Conservation (phyloP, 2,888 invertebrate genomes). For the Atherix ibis region DNA sequence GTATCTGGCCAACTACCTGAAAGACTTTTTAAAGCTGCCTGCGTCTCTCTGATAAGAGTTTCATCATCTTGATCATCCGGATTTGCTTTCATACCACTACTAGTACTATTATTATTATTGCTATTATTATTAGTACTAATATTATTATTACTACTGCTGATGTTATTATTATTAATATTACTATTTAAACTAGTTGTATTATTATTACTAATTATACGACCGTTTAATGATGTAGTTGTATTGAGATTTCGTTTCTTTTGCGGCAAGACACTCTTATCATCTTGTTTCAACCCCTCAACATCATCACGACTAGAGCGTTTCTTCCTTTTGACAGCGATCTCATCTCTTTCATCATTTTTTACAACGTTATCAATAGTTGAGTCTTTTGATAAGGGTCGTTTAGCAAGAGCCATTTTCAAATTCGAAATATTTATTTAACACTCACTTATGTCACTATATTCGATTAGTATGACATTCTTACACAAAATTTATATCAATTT, state of each 20-base stretch:
- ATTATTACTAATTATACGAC: slow-evolving; percentile 3
- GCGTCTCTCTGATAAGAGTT: slow-evolving; percentile 71
- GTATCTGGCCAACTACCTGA: slow-evolving; percentile 73
- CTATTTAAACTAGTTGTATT: slow-evolving; percentile 8
- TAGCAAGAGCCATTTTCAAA: slow-evolving; percentile 29
- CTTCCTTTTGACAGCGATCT: slow-evolving; percentile 28
- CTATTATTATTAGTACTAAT: slow-evolving; percentile 8
- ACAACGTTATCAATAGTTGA: slow-evolving; percentile 17
- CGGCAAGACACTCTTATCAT: slow-evolving; percentile 20
- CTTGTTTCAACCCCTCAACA: slow-evolving; percentile 16
- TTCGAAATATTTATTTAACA: too few relatives aligned
- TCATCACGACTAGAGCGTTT: slow-evolving; percentile 31
- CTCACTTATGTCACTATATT: too few relatives aligned
- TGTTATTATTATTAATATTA: slow-evolving; percentile 2
- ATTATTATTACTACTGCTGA: slow-evolving; percentile 9
- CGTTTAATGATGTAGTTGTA: slow-evolving; percentile 8
- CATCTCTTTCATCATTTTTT: slow-evolving; percentile 20
- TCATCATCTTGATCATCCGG: slow-evolving; percentile 55
- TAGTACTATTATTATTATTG: slow-evolving; percentile 6
- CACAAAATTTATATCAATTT: too few relatives aligned
- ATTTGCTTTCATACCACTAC: slow-evolving; percentile 5
- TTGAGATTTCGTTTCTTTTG: slow-evolving; percentile 26
- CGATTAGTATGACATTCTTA: too few relatives aligned
- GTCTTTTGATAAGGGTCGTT: slow-evolving; percentile 31
- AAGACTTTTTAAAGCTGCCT: slow-evolving; percentile 72